phyloP scores from a whole-genome alignment of 2,888 invertebrate genomes.

The Drosophila parthenogenetica region DNA sequence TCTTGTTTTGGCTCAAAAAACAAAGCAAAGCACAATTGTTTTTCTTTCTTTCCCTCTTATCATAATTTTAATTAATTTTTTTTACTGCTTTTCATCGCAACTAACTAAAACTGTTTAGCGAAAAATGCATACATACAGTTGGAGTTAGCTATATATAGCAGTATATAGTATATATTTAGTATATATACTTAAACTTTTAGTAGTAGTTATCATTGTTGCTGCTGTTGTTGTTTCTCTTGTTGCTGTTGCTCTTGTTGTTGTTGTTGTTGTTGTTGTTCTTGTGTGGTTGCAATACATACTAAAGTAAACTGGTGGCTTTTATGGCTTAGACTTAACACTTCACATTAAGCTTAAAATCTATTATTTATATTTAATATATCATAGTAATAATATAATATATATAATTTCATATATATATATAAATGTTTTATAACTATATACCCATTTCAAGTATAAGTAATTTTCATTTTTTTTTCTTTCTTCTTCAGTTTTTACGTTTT shows the following conservation, averaged over 20 bases:
- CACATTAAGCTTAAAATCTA: conserved; percentile 57
- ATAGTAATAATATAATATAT: conserved; percentile 16
- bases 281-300: conserved; percentile 56
- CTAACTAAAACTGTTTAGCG: conserved; percentile 20
- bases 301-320: conserved; percentile 78
- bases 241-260: conserved; percentile 24
- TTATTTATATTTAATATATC: conserved; percentile 25
- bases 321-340: conserved; percentile 72
- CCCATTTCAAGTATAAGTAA: conserved; percentile 35
- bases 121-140: conserved; percentile 15
- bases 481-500: not conserved
- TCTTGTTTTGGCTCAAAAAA: conserved; percentile 5
- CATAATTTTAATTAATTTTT: conserved; percentile 1
- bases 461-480: conserved; percentile 21
- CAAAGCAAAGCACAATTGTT: conserved; percentile 27
- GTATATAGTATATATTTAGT: not conserved
- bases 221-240: conserved; percentile 14
- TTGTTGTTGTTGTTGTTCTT: conserved; percentile 42
- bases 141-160: not conserved
- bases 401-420: conserved; percentile 23
- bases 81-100: conserved; percentile 7
- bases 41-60: not conserved
- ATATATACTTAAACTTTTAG: not conserved
- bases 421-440: conserved; percentile 25
- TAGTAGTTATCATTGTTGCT: conserved; percentile 11